Evolutionary conservation across 2,797 vertebrate species (phyloP), one percentile per base, ranked within the genome.

Genomic region (Pangasius mekongensis): DNA sequence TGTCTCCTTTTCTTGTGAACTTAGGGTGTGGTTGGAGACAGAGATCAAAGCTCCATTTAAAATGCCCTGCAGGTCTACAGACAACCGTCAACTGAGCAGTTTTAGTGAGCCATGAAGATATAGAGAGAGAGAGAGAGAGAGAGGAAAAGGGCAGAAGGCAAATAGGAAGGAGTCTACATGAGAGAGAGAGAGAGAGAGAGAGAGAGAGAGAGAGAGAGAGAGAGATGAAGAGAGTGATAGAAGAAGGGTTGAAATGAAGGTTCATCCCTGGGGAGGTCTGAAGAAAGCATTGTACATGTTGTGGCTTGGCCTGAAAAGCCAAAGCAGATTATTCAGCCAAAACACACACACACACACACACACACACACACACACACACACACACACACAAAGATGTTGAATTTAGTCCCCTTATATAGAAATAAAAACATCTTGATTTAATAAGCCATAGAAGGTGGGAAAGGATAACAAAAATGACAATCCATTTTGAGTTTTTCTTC

Each of bases 41-140:
- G 77, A 90, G 92, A 93, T 92, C 91, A 93, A 91, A 93, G 92
- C 85, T 56, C 69, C 84, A 91, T 90, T 90, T 87, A 86, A 90
- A 88, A 90, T 88, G 86, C 87, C 89, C 87, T 76, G 74, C 66
- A 89, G 80, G 87, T 89, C 82, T 85, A 85, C 82, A 84, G 88
- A 49, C 87, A 87, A 83, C 89, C 66, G 86, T 88, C 73, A 86
- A 89, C 36, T 71, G 84, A 89, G 87, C 87, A 60, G 73, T 91
- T 87, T 88, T 89, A 88, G 88, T 60, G 22, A 85, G 81, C 88
- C 56, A 82, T 74, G 76, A 69, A 90, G 54, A 66, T 56, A 54
- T 5, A 43, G 22, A 7, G 9, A 49, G 27, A 77, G 54, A 43
- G 22, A 7, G 9, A 49, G 27, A 77, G 54, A 85, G 49, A 54